Evolutionary conservation across 2,797 vertebrate genomes (phyloP).

Genomic region (Darevskia mixta): DNA sequence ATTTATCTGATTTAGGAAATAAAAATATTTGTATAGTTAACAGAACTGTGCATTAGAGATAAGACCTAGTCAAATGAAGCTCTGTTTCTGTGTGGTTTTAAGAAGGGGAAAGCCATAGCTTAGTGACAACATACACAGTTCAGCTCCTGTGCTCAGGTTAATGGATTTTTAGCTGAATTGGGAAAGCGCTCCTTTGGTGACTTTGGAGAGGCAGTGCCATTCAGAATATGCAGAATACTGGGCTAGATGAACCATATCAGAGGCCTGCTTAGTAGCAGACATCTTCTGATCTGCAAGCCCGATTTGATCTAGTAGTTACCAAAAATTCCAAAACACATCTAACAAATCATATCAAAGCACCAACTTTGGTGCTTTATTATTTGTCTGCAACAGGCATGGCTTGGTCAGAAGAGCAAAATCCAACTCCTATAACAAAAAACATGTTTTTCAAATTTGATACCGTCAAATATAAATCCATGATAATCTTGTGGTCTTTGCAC

Average conservation of each 20-base stretch:
- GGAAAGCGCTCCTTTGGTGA: background rate
- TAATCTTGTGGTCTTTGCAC: slow-evolving; percentile 12
- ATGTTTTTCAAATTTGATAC: background rate
- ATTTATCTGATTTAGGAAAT: no score
- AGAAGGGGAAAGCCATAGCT: background rate
- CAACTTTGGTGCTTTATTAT: background rate
- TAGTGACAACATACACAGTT: background rate
- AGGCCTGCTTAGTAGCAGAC: background rate
- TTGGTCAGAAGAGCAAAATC: slow-evolving; percentile 34
- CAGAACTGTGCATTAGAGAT: background rate
- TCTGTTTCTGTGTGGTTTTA: background rate
- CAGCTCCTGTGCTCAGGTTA: background rate
- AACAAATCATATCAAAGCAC: background rate
- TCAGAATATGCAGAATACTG: background rate
- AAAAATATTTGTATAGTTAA: no score
- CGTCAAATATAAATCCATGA: background rate
- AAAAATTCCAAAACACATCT: background rate
- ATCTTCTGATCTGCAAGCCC: background rate
- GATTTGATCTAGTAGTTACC: background rate
- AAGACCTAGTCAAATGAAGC: background rate
- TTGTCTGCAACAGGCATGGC: background rate
- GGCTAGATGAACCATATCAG: background rate
- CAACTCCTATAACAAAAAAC: slow-evolving; percentile 14
- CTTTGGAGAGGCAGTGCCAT: background rate
- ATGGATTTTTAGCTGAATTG: background rate